Evolutionary conservation across 2,888 invertebrate species (phyloP), one percentile per base, ranked within the genome.

Genomic region (Morpho achilles): DNA sequence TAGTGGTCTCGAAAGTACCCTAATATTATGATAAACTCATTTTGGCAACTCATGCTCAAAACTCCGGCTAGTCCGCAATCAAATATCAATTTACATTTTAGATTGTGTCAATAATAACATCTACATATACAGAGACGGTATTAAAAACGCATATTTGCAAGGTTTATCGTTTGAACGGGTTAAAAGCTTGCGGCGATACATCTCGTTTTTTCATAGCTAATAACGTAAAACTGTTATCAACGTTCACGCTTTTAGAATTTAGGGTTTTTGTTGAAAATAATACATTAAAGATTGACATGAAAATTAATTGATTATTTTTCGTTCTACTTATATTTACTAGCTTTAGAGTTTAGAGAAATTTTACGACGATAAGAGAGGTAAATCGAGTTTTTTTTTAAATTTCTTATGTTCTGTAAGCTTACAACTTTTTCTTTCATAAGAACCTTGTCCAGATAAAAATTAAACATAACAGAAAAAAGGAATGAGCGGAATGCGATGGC

Each of bases 131-230:
- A 54, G 54, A 54, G 48, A 9, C 41, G 54, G 46, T 54, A 54
- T 54, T 54, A 54, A 54, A 54, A 54, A 54, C 42, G 54, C 22
- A 42, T 48, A 54, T 54, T 54, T 54, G 54, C 54, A 54, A 48
- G 47, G 54, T 54, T 54, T 54, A 54, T 42, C 48, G 54, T 54
- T 54, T 54, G 54, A 54, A 54, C 47, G 47, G 54, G 42, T 48
- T 54, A 54, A 54, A 54, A 54, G 54, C 54, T 42, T 42, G 54
- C 54, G 54, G 54, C 54, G 4, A 8, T 47, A 54, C 45, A 47
- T 53, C 22, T 32, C 52, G 10, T 54, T 54, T 54, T 54, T 48
- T 42, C 48, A 9, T 48, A 54, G 48, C 48, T 42, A 54, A 54
- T 54, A 54, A 54, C 48, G 54, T 54, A 54, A 54, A 48, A 54